phyloP scores from a whole-genome alignment of 2,113 vertebrate genomes.

The Pithys albifrons region DNA sequence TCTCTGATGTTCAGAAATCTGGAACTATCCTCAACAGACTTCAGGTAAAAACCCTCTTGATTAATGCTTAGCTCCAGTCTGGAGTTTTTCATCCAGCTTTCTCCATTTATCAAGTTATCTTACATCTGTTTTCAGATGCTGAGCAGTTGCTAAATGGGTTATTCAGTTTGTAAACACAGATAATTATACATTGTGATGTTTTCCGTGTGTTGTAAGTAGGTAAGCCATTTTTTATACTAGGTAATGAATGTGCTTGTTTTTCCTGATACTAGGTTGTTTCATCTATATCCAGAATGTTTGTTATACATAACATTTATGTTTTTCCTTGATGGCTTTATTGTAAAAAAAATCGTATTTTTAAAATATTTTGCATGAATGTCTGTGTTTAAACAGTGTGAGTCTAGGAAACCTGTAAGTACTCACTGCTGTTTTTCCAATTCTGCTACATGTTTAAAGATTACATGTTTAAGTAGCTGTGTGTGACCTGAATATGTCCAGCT shows the following conservation, averaged over 20 bases:
- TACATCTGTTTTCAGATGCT: background rate
- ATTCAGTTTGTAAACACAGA: conserved; percentile 5
- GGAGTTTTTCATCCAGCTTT: background rate
- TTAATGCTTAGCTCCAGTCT: background rate
- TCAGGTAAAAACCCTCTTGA: background rate
- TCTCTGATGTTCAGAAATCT: background rate
- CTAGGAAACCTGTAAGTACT: background rate
- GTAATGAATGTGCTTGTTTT: background rate
- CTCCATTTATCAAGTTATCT: background rate
- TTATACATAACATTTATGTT: background rate
- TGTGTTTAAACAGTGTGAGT: background rate
- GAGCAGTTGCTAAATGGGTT: conserved; percentile 13
- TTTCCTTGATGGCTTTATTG: background rate
- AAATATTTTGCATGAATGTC: background rate
- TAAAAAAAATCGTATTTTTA: background rate
- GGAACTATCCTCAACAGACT: background rate
- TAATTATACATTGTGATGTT: conserved; percentile 9
- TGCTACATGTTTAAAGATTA: background rate
- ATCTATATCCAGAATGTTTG: background rate
- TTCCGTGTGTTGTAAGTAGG: background rate
- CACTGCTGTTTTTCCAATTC: background rate
- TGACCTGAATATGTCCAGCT: background rate
- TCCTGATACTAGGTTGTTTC: background rate
- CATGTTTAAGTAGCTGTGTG: background rate
- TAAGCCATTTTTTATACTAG: background rate